phyloP scores from a whole-genome alignment of 2,888 invertebrate genomes.

The Nomada lathburiana region DNA sequence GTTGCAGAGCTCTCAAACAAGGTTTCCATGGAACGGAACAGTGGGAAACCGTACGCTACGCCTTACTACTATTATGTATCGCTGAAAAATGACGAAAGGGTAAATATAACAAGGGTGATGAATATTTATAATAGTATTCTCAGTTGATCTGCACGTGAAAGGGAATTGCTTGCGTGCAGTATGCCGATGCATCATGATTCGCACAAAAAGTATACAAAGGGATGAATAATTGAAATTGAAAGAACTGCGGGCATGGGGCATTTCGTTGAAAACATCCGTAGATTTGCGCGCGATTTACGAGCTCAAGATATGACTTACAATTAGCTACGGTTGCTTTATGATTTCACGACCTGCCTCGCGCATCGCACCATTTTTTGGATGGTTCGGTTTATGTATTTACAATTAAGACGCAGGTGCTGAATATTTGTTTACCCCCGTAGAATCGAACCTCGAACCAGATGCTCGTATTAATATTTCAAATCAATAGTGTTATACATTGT shows the following conservation, averaged over 20 bases:
- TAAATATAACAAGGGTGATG: constrained; percentile 74
- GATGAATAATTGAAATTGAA: constrained; percentile 48
- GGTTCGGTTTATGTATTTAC: neutral
- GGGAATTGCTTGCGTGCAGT: constrained; percentile 42
- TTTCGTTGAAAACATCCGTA: constrained; percentile 22
- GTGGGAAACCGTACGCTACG: constrained; percentile 55
- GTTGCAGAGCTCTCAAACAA: constrained; percentile 48
- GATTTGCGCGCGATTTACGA: constrained; percentile 68
- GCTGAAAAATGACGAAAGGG: constrained; percentile 68
- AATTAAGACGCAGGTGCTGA: neutral
- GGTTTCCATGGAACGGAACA: constrained; percentile 53
- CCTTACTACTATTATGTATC: constrained; percentile 51
- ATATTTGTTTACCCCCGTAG: neutral
- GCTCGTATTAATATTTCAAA: too few species aligned
- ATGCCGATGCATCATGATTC: constrained; percentile 50
- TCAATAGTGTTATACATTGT: too few species aligned
- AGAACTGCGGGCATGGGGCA: constrained; percentile 6
- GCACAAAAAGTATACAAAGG: constrained; percentile 13
- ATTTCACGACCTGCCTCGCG: constrained; percentile 42
- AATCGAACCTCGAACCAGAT: too few species aligned
- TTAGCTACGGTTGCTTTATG: constrained; percentile 64
- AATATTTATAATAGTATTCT: constrained; percentile 73
- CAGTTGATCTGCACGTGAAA: constrained; percentile 51
- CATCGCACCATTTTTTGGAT: neutral
- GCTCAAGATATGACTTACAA: constrained; percentile 60